These are phyloP conservation scores for Prunella himalayana DNA, from an alignment of 2,113 vertebrate species.

Conservation along the genomic window DNA sequence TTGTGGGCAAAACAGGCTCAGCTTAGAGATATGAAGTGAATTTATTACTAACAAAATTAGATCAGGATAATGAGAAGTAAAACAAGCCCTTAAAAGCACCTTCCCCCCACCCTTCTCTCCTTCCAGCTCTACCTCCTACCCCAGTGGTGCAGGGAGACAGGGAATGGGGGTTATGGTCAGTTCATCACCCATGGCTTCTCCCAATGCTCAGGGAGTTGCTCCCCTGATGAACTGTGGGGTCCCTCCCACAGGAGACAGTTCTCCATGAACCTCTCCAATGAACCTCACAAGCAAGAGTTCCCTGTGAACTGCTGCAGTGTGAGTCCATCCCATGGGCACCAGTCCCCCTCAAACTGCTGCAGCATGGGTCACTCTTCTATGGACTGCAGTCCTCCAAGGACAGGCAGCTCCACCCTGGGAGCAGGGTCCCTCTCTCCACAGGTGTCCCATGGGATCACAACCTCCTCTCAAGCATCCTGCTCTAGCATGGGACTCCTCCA, in stretches of 20 bases:
- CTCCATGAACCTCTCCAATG: neutral
- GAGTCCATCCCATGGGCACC: neutral
- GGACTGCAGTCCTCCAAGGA: neutral
- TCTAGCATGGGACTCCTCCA: rapidly evolving
- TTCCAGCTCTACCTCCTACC: neutral
- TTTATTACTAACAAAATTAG: neutral
- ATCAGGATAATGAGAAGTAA: neutral
- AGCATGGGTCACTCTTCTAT: rapidly evolving
- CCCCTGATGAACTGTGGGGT: neutral
- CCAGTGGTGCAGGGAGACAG: neutral
- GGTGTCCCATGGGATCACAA: neutral
- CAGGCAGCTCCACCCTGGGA: neutral
- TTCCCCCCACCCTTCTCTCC: neutral
- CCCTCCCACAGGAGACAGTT: neutral
- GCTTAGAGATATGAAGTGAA: neutral
- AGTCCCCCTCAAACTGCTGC: neutral
- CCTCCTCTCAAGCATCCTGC: neutral
- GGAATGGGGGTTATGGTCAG: neutral
- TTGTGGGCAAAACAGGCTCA: neutral
- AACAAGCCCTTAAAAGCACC: neutral
- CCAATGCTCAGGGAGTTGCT: rapidly evolving
- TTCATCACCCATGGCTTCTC: neutral
- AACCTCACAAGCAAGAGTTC: neutral
- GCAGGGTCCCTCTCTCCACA: neutral
- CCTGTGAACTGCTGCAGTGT: neutral